These are phyloP conservation scores for Stictonetta naevosa DNA, from an alignment of 2,113 vertebrate species.

Conservation along the genomic window DNA sequence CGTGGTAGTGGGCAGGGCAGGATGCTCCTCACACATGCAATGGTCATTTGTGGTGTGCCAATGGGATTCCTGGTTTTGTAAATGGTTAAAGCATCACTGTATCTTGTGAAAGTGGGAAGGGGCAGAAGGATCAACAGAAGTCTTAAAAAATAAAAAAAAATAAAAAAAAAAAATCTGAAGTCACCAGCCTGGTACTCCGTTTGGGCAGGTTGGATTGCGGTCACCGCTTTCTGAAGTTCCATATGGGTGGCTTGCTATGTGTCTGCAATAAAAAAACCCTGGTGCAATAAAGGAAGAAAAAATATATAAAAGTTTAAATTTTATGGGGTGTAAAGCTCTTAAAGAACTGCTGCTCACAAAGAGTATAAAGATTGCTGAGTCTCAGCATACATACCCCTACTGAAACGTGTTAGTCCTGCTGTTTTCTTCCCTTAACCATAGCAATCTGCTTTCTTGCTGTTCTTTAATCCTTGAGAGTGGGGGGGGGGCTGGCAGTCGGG, in stretches of 20 bases:
- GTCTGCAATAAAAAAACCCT: conserved; percentile 73
- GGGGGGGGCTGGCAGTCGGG: not conserved
- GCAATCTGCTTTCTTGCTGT: conserved; percentile 24
- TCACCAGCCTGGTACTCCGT: rapidly evolving
- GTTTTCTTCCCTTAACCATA: conserved; percentile 52
- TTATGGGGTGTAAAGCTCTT: conserved; percentile 83
- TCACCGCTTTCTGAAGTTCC: conserved; percentile 66
- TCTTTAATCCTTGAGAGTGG: conserved; percentile 36
- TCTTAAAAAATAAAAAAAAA: not conserved
- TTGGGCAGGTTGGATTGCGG: not conserved
- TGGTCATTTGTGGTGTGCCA: not conserved
- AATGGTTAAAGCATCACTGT: too few species aligned
- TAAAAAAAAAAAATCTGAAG: not conserved
- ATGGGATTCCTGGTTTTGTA: not conserved
- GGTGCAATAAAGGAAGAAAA: conserved; percentile 74
- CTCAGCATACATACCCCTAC: not conserved
- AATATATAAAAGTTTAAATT: conserved; percentile 77
- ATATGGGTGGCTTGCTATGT: conserved; percentile 72
- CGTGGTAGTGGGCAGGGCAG: not conserved
- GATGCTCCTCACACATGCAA: not conserved
- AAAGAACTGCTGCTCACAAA: conserved; percentile 72
- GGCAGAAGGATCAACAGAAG: not conserved
- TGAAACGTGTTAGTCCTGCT: conserved; percentile 49
- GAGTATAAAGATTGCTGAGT: conserved; percentile 55
- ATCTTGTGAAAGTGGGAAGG: not conserved